Conservation (phyloP, 2,113 vertebrate genomes). For the Lophochroa leadbeateri region DNA sequence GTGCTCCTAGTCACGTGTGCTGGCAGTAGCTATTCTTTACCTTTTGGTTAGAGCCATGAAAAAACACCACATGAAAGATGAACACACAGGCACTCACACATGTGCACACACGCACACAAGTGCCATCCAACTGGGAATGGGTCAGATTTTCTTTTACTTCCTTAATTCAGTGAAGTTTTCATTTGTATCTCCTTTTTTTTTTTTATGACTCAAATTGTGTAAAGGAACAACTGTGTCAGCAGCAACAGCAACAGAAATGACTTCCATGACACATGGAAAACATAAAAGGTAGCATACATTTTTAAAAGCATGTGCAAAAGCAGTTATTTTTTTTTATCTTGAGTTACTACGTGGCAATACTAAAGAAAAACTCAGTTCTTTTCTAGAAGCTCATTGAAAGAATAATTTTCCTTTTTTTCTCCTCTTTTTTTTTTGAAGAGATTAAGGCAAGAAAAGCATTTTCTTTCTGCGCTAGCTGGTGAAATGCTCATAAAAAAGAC, state of each 20-base stretch:
- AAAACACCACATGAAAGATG: neutral
- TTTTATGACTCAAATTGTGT: neutral
- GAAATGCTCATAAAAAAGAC: neutral
- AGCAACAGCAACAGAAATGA: neutral
- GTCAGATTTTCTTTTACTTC: neutral
- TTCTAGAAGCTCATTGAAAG: neutral
- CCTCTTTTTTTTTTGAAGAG: neutral
- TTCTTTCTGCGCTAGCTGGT: neutral
- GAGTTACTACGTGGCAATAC: neutral
- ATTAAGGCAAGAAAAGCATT: neutral
- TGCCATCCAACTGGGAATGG: neutral
- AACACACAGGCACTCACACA: accelerated
- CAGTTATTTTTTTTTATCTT: neutral
- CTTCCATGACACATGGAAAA: neutral
- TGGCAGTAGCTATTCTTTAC: neutral
- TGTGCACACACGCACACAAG: accelerated
- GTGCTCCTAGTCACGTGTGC: neutral
- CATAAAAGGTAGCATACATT: neutral
- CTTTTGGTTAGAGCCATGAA: neutral
- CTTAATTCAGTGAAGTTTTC: neutral
- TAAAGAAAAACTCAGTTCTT: neutral
- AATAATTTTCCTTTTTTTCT: neutral
- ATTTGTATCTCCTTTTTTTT: neutral
- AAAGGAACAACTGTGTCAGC: neutral
- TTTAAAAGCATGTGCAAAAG: neutral